A percentile compares a stretch with the other conserved stretches of the same genome.
These are phyloP conservation scores for Dipodomys spectabilis DNA, from an alignment of 2,113 vertebrate species.

Conservation along the genomic window DNA sequence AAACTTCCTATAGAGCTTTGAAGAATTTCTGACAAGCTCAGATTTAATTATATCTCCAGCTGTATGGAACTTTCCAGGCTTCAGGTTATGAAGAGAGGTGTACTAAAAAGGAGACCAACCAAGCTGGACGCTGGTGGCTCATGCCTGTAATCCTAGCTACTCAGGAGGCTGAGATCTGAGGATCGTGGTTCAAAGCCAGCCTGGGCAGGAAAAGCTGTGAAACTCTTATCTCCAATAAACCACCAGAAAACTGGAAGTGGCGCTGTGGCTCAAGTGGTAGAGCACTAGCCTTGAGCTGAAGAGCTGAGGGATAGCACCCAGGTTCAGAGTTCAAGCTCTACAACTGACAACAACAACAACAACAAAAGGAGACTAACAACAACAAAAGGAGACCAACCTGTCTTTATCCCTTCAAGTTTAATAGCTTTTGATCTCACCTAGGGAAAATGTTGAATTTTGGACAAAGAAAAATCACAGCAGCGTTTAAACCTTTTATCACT, in stretches of 20 bases:
- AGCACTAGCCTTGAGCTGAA: no score
- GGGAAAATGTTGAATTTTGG: conserved; percentile 1
- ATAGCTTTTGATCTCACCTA: conserved; percentile 51
- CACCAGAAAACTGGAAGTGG: no score
- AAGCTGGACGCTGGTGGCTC: no score
- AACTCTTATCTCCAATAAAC: no score
- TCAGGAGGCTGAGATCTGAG: no score
- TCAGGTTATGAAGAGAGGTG: conserved; percentile 19
- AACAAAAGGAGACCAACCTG: not conserved
- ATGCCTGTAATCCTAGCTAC: no score
- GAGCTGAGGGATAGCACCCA: no score
- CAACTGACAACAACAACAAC: no score
- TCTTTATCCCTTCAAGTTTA: conserved; percentile 16
- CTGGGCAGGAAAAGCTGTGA: no score
- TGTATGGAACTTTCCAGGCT: conserved; percentile 63
- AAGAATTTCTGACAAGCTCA: conserved; percentile 72
- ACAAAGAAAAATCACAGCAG: not conserved
- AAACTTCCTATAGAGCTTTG: not conserved
- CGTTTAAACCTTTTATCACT: not conserved
- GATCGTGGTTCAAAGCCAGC: no score
- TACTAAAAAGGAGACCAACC: conserved; percentile 12
- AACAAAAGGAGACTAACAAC: not conserved
- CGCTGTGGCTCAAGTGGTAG: no score
- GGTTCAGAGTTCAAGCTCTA: no score
- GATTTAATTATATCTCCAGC: conserved; percentile 75